Evolutionary conservation across 2,113 vertebrate species (phyloP).

Genomic region (Oriolus oriolus): DNA sequence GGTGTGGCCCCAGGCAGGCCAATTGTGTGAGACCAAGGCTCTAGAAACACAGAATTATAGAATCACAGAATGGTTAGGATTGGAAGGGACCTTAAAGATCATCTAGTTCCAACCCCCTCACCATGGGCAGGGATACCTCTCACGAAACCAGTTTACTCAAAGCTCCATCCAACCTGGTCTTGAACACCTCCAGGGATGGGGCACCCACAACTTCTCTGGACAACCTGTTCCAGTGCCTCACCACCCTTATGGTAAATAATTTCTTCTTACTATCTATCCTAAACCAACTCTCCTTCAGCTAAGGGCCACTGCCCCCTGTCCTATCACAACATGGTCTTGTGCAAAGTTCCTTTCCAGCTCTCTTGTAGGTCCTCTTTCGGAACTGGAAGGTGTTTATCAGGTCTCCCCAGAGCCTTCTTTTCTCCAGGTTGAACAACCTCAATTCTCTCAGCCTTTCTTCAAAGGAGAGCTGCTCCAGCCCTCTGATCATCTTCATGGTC

Average conservation of each 20-base stretch:
- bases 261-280: background rate
- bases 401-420: background rate
- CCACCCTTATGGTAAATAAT: background rate
- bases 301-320: background rate
- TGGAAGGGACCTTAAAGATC: background rate
- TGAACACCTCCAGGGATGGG: background rate
- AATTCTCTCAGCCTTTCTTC: background rate
- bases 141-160: background rate
- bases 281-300: background rate
- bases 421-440: background rate
- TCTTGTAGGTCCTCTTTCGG: background rate
- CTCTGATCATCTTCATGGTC: background rate
- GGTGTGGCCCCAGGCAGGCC: background rate
- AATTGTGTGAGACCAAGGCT: background rate
- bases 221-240: background rate
- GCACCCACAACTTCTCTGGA: background rate
- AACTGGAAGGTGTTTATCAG: background rate
- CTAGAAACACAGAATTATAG: background rate
- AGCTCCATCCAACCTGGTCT: background rate
- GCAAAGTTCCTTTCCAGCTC: background rate
- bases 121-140: rapidly evolving
- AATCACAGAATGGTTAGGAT: background rate
- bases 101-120: background rate
- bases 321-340: background rate
- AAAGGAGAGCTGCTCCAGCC: background rate